Base-by-base conservation (phyloP, 2,888 invertebrate genomes). In the Apodemia hepburni region DNA sequence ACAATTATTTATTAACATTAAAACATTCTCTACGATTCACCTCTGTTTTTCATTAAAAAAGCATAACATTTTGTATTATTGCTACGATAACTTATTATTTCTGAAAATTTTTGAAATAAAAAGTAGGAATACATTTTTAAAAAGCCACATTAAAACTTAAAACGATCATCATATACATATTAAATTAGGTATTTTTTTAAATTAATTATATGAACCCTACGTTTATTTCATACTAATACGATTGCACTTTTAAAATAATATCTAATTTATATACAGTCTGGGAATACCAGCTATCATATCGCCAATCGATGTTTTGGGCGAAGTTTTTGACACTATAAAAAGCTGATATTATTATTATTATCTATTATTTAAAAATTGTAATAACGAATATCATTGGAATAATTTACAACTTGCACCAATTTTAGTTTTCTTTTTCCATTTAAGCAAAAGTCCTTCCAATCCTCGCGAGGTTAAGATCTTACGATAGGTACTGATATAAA, bases 171-270 rank as follows among this genome's bases (percentile, higher is more conserved):
- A 54, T 54, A 54, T 54, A 54, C 54, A 54, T 27, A 54, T 54
- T 18, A 54, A 54, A 54, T 54, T 22, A 54, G 12, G 54, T 27
- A 54, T 12, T 27, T 54, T 49, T 54, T 27, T 5, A 42, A 42
- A 42, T 42, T 42, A 65, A 65, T 68, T 61, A 65, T 64, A 73
- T 70, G 65, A 68, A 68, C 69, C 71, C 70, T 72, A 73, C 71
- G 68, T 71, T 68, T 75, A 69, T 72, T 42, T 42, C 42, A 73
- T 75, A 80, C 77, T 82, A 84, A 73, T 81, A 86, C 78, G 84
- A 88, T 87, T 88, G 87, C 87, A 87, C 86, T 80, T 87, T 15
- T 78, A 77, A 78, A 82, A 80, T 81, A 82, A 75, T 77, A 77
- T 65, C 72, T 76, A 74, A 70, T 80, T 68, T 80, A 78, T 80